These are phyloP conservation scores for Mimachlamys varia DNA, from an alignment of 2,888 invertebrate genomes.

Conservation along the genomic window DNA sequence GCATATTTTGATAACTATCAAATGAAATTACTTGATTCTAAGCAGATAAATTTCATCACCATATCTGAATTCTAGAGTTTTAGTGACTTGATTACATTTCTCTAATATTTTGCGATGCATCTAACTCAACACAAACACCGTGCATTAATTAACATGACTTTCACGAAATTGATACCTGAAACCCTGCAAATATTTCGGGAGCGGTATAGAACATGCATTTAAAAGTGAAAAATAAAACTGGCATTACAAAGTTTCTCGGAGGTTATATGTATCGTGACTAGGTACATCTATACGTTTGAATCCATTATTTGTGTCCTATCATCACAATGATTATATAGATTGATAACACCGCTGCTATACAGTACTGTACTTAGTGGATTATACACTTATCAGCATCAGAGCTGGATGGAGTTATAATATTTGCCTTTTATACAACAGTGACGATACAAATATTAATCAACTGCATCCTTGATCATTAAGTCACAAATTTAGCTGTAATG, in stretches of 20 bases:
- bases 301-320: not conserved
- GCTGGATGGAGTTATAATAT: too few species aligned
- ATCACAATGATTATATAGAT: not conserved
- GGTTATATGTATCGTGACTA: too few species aligned
- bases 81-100: not conserved
- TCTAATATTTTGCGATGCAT: not conserved
- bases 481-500: too few species aligned
- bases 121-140: not conserved
- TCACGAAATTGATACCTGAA: not conserved
- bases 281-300: too few species aligned
- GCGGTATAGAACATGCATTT: too few species aligned
- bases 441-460: not conserved
- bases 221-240: too few species aligned
- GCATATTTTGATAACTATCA: not conserved
- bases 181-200: too few species aligned
- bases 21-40: not conserved
- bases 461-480: too few species aligned
- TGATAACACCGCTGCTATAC: not conserved
- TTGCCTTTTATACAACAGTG: too few species aligned
- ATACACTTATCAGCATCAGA: not conserved
- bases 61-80: not conserved
- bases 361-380: not conserved
- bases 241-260: too few species aligned
- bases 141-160: not conserved
- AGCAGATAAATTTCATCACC: not conserved